Base-by-base conservation (phyloP, 2,113 vertebrate genomes). In the Hippocampus barbouri region DNA sequence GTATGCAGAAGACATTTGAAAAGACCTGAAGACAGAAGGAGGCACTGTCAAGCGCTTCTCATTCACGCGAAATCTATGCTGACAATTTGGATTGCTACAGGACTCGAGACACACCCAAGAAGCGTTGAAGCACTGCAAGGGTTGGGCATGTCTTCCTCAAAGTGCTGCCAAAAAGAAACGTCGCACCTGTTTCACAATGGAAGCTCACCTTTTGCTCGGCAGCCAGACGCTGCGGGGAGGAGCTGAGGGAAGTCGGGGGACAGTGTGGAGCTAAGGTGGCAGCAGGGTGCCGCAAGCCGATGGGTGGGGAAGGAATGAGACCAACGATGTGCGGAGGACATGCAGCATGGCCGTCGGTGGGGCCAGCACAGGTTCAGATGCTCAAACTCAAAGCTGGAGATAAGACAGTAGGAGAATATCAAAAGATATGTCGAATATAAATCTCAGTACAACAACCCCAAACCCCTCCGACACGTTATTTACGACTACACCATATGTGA, bases 1-100 rank as follows among this genome's bases (percentile, higher is more conserved):
- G 49, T 72, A 77, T 84, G 79, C 85, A 85, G 53, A 77, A 78
- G 81, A 85, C 91, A 93, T 93, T 79, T 89, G 91, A 68, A 67
- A 76, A 54, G 51, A 80, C 72, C 85, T 85, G 70, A 43, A 34
- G 54, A 12, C 69, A 27, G 10, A 73, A 47, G 18, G 62, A 7
- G 54, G 23, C 34, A 57, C 10, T 20, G 11, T 15, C 5, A 2
- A 27, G 10, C 3, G 15, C n/a, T 57, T 57, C 23, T 25, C n/a
- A 14, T 27, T 20, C 0, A 20, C 8, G 1, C 14, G 41, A 47
- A 47, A 27, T 43, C 1, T 20, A 65, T 20, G 21, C 7, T 11
- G 53, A 23, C 15, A 47, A 45, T 14, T 41, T 64, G 6, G 14
- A 47, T 18, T 14, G 40, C 12, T 23, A 16, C 38, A 47, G 9